These are phyloP conservation scores for Pasiphila rectangulata DNA, from an alignment of 2,888 invertebrate genomes.

Conservation along the genomic window DNA sequence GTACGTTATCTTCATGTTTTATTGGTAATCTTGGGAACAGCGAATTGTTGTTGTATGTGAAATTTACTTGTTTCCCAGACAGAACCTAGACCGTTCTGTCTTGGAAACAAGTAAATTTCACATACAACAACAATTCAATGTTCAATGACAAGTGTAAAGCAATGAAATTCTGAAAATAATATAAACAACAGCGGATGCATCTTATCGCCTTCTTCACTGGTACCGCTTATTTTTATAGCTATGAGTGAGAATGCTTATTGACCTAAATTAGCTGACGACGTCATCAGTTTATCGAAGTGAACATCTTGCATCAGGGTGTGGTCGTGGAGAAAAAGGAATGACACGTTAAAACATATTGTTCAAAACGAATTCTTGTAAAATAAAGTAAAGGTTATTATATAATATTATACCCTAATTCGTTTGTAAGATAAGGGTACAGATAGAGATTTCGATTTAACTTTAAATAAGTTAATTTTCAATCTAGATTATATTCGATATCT, in stretches of 20 bases:
- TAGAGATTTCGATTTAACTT: too few relatives aligned
- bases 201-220: not conserved
- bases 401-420: too few relatives aligned
- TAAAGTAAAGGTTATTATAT: too few relatives aligned
- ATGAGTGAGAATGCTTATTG: slow-evolving; percentile 54
- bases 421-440: not conserved
- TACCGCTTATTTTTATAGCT: slow-evolving; percentile 58
- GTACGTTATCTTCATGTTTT: slow-evolving; percentile 26
- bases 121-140: slow-evolving; percentile 1
- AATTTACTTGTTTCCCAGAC: slow-evolving; percentile 5
- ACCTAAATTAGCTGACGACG: slow-evolving; percentile 70
- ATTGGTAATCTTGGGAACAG: slow-evolving; percentile 12
- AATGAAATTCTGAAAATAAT: slow-evolving; percentile 7
- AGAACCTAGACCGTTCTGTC: slow-evolving; percentile 1
- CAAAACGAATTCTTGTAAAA: too few relatives aligned
- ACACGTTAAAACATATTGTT: not conserved
- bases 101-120: slow-evolving; percentile 7
- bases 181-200: not conserved
- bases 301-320: slow-evolving; percentile 60
- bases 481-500: too few relatives aligned
- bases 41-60: slow-evolving; percentile 1
- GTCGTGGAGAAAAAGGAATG: slow-evolving; percentile 40
- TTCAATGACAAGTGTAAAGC: slow-evolving; percentile 8
- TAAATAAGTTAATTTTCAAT: too few relatives aligned
- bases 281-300: slow-evolving; percentile 57